A percentile compares a stretch with the other conserved stretches of the same genome.
Conservation (phyloP, 2,888 invertebrate genomes). For the Agrilus cyanescens region DNA sequence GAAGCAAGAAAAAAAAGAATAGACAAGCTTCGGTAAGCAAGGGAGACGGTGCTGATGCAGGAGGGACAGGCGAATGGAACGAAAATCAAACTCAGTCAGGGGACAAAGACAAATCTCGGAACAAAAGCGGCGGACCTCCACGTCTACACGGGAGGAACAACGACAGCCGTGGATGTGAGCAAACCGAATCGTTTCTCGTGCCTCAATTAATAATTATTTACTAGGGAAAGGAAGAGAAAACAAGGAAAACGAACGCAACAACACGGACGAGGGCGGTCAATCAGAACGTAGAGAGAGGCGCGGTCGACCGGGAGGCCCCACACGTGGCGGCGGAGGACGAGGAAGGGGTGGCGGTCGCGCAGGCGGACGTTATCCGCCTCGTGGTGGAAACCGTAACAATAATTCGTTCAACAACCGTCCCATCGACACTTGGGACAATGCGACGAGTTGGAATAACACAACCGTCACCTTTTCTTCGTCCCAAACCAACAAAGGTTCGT, state of each 20-base stretch:
- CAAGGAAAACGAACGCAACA: constrained; percentile 31
- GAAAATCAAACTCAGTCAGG: constrained; percentile 17
- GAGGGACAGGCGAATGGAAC: constrained; percentile 29
- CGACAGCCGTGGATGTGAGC: constrained; percentile 24
- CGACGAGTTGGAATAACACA: constrained; percentile 29
- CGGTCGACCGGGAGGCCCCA: constrained; percentile 36
- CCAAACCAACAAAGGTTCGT: background rate
- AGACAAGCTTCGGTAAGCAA: constrained; percentile 44
- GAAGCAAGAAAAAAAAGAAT: constrained; percentile 76
- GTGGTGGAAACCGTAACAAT: constrained; percentile 23
- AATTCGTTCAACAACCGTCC: constrained; percentile 26
- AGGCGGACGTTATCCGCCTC: constrained; percentile 37
- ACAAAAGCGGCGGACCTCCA: constrained; percentile 34
- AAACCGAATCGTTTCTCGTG: background rate
- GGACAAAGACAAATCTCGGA: constrained; percentile 36
- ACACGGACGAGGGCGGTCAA: constrained; percentile 26
- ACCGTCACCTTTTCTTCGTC: constrained; percentile 22
- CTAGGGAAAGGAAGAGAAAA: constrained; percentile 20
- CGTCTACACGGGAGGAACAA: constrained; percentile 42
- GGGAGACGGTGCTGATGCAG: constrained; percentile 10
- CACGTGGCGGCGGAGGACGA: constrained; percentile 39
- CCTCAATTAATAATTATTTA: constrained; percentile 1
- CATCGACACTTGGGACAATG: constrained; percentile 49
- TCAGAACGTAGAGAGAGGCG: constrained; percentile 35
- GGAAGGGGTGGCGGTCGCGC: constrained; percentile 36